These are phyloP conservation scores for Tipula vernalis DNA, from an alignment of 2,888 invertebrate species.

Conservation along the genomic window DNA sequence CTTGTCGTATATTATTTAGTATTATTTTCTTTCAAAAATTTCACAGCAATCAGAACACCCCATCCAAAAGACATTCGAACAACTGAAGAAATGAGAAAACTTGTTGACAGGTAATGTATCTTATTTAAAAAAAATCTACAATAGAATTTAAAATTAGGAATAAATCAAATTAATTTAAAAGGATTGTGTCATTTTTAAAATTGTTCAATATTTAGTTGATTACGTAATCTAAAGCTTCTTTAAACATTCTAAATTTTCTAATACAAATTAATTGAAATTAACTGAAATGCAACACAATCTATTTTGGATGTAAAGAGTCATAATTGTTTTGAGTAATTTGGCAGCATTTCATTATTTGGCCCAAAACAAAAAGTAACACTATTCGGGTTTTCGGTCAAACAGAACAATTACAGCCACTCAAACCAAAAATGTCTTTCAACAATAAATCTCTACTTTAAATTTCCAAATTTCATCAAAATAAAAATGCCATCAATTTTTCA, in stretches of 20 bases:
- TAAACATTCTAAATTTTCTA: not conserved
- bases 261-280: not conserved
- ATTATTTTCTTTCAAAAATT: constrained; percentile 20
- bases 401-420: not conserved
- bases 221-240: not conserved
- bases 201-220: not conserved
- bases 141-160: not conserved
- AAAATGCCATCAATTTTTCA: not conserved
- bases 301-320: not conserved
- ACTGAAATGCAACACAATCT: constrained; percentile 16
- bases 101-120: constrained; percentile 86
- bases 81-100: constrained; percentile 94
- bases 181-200: constrained; percentile 11
- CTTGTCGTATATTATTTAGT: constrained; percentile 18
- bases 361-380: too few relatives aligned
- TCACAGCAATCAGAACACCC: constrained; percentile 49
- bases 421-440: not conserved
- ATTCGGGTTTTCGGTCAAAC: too few relatives aligned
- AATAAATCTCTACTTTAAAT: not conserved
- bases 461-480: not conserved
- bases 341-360: too few relatives aligned
- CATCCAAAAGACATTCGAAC: constrained; percentile 82
- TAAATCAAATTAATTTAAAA: constrained; percentile 13
- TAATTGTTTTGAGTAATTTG: not conserved
- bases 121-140: constrained; percentile 14